These are phyloP conservation scores for Tipula lateralis DNA, from an alignment of 2,888 invertebrate genomes.

Conservation along the genomic window DNA sequence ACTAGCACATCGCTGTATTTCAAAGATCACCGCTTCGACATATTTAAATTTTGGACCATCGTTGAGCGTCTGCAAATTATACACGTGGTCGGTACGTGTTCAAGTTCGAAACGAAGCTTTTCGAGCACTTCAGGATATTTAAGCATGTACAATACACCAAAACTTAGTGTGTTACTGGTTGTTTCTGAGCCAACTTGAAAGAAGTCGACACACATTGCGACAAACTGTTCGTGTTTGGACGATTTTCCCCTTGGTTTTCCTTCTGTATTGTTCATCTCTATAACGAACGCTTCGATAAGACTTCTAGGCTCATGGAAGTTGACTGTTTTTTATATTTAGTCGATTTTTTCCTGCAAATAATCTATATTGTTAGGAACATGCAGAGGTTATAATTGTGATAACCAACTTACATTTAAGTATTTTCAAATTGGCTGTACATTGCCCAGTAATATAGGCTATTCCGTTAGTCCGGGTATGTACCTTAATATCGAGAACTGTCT, in stretches of 20 bases:
- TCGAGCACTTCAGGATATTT: constrained; percentile 53
- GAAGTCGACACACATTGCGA: constrained; percentile 56
- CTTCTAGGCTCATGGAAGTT: constrained; percentile 40
- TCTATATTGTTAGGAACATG: too few relatives aligned
- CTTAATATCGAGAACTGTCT: constrained; percentile 66
- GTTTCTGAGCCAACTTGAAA: constrained; percentile 58
- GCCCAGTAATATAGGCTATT: constrained; percentile 55
- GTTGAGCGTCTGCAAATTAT: constrained; percentile 47
- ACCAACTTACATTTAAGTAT: constrained; percentile 53
- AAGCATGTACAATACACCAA: constrained; percentile 54
- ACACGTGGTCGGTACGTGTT: constrained; percentile 44
- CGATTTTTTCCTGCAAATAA: constrained; percentile 51
- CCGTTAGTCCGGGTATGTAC: constrained; percentile 58
- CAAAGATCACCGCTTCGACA: constrained; percentile 53
- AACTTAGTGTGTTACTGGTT: constrained; percentile 54
- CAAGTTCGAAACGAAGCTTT: constrained; percentile 52
- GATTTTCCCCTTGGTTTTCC: too few relatives aligned
- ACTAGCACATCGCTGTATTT: constrained; percentile 50
- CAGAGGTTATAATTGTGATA: background rate
- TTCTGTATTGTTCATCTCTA: constrained; percentile 50
- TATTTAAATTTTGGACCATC: constrained; percentile 53
- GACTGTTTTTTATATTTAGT: constrained; percentile 51
- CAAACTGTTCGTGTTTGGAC: constrained; percentile 52
- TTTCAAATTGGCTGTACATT: constrained; percentile 53
- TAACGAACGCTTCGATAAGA: constrained; percentile 54